phyloP scores from a whole-genome alignment of 2,113 vertebrate species.

The Brachypteracias leptosomus region DNA sequence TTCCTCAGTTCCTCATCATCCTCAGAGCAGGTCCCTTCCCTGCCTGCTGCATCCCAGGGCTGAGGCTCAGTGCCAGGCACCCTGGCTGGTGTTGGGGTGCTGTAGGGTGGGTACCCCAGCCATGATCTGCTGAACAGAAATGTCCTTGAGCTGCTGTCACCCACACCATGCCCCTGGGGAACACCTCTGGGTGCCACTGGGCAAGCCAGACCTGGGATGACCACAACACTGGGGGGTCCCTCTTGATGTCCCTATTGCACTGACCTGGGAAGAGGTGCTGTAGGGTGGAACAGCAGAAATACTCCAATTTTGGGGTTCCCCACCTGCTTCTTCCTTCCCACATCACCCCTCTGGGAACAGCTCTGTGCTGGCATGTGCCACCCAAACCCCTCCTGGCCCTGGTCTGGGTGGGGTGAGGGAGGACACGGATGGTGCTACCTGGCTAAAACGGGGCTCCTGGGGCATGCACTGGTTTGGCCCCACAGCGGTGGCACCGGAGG shows the following conservation, averaged over 20 bases:
- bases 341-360: fast-evolving
- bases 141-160: neutral
- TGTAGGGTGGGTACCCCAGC: neutral
- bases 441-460: fast-evolving
- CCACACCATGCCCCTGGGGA: fast-evolving
- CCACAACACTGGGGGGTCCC: fast-evolving
- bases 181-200: neutral
- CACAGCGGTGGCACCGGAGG: fast-evolving
- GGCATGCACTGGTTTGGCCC: fast-evolving
- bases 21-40: neutral
- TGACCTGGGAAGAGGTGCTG: neutral
- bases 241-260: neutral
- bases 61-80: neutral
- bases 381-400: neutral
- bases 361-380: fast-evolving
- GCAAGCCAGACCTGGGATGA: neutral
- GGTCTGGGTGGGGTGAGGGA: fast-evolving
- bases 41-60: fast-evolving
- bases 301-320: neutral
- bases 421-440: neutral
- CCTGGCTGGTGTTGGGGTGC: neutral
- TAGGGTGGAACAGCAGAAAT: neutral
- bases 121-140: neutral
- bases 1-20: neutral
- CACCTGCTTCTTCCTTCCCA: neutral